Evolutionary conservation across 2,797 vertebrate species (phyloP).

Genomic region (Poeciliopsis paucimaculata): DNA sequence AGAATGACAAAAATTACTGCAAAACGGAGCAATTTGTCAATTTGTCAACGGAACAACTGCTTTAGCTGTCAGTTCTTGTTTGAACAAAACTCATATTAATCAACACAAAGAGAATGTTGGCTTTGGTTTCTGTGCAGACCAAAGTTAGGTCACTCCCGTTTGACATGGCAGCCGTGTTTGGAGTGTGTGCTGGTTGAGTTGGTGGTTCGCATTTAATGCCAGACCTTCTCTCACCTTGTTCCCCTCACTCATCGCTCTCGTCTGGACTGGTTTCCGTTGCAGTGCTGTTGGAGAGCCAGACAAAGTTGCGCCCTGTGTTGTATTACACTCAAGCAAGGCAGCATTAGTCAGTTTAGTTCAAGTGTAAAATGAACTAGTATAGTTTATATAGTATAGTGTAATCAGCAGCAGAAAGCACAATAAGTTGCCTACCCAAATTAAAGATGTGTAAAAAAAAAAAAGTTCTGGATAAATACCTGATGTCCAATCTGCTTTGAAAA

Average conservation of each 20-base stretch:
- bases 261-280: constrained; percentile 38
- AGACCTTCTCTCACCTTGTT: constrained; percentile 52
- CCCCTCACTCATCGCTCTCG: constrained; percentile 49
- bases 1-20: background rate
- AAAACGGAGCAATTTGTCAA: background rate
- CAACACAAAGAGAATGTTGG: background rate
- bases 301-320: constrained; percentile 7
- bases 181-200: constrained; percentile 12
- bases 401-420: background rate
- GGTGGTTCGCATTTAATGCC: constrained; percentile 29
- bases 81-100: background rate
- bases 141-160: constrained; percentile 1
- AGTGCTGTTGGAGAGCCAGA: constrained; percentile 2
- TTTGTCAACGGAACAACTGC: background rate
- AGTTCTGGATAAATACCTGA: background rate
- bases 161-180: background rate
- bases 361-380: constrained; percentile 4
- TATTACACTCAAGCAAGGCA: constrained; percentile 14
- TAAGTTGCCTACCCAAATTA: background rate
- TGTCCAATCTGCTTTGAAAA: background rate
- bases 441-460: background rate
- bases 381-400: background rate
- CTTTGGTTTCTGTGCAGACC: background rate
- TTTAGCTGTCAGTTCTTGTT: background rate
- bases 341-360: constrained; percentile 6